Conservation (phyloP, 2,113 vertebrate genomes). For the Protobothrops flavoviridis region DNA sequence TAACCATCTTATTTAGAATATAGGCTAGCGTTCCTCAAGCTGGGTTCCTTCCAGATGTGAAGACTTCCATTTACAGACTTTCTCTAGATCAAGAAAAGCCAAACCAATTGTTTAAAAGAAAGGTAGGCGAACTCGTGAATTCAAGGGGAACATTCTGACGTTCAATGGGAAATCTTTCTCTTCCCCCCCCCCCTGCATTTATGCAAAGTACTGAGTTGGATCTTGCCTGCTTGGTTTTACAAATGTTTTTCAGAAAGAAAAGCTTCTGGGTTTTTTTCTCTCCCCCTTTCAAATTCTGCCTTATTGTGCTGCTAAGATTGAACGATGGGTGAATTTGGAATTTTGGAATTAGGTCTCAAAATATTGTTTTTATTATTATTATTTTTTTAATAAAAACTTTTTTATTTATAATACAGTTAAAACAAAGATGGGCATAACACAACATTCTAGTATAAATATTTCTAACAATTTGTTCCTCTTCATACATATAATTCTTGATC, state of each 20-base stretch:
- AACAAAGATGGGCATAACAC: no score
- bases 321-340: neutral
- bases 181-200: neutral
- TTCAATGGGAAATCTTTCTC: neutral
- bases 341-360: neutral
- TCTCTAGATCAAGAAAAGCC: neutral
- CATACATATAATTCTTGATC: no score
- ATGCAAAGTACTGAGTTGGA: no score
- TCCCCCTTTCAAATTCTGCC: neutral
- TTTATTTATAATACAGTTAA: no score
- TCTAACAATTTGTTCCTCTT: no score
- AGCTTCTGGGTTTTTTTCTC: no score
- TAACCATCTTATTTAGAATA: conserved; percentile 4
- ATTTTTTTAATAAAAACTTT: no score
- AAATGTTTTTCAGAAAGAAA: neutral
- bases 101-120: neutral
- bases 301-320: neutral
- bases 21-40: neutral
- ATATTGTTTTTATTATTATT: neutral
- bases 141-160: neutral
- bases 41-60: neutral
- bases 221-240: neutral
- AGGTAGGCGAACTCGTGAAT: neutral
- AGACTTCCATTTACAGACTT: neutral
- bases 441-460: no score